Evolutionary conservation across 2,797 vertebrate species (phyloP).

Genomic region (Xerus rutilus): DNA sequence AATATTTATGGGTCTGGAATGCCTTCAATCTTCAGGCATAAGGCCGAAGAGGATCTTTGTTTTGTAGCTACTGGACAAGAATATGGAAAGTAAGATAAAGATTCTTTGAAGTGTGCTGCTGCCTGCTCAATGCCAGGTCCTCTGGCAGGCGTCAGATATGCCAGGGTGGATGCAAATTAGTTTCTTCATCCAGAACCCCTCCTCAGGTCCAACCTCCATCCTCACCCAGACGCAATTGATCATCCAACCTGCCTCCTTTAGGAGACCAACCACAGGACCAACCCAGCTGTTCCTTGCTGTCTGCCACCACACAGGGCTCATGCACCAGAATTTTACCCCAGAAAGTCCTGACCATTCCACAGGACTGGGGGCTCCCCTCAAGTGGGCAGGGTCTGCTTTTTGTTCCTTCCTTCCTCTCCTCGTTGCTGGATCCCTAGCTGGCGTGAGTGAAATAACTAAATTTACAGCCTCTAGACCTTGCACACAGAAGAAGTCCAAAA

Average conservation of each 20-base stretch:
- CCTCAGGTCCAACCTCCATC: background rate
- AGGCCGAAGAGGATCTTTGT: slow-evolving; percentile 59
- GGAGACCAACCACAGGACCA: background rate
- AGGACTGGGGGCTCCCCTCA: too few relatives aligned
- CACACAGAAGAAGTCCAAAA: slow-evolving; percentile 32
- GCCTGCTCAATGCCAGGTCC: background rate
- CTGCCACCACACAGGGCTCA: background rate
- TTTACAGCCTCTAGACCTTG: slow-evolving; percentile 46
- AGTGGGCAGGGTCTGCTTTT: background rate
- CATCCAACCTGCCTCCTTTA: background rate
- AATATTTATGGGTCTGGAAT: slow-evolving; percentile 86
- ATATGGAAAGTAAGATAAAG: slow-evolving; percentile 51
- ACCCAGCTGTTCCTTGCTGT: background rate
- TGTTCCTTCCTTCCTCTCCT: background rate
- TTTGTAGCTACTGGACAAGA: slow-evolving; percentile 70
- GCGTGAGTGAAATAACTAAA: background rate
- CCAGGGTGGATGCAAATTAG: background rate
- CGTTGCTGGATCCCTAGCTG: background rate
- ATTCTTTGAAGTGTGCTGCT: background rate
- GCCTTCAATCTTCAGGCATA: slow-evolving; percentile 82
- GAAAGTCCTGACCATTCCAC: background rate
- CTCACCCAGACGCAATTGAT: background rate
- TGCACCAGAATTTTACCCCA: background rate
- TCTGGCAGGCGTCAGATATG: background rate
- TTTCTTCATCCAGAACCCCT: background rate